Conservation (phyloP, 1,140 invertebrate species). For the Orussus abietinus region DNA sequence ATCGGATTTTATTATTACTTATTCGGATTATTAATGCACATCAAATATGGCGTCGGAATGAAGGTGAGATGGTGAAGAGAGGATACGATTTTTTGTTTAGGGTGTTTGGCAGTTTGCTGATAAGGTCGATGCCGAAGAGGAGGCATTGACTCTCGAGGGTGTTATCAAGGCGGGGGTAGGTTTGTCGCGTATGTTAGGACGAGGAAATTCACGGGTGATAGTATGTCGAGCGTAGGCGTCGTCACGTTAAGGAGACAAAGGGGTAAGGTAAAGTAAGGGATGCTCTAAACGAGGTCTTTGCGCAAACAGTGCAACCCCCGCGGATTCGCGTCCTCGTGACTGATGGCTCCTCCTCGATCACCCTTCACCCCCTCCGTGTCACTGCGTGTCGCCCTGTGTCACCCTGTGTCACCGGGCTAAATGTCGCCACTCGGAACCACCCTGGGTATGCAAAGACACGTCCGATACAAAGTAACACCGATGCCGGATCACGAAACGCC, state of each 20-base stretch:
- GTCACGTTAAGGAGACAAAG: slow-evolving; percentile 23
- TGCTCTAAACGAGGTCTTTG: slow-evolving; percentile 31
- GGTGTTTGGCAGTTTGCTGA: too few species aligned
- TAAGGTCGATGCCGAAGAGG: too few species aligned
- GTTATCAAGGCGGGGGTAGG: too few species aligned
- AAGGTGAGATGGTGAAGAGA: too few species aligned
- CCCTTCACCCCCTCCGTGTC: slow-evolving; percentile 7
- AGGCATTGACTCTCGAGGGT: too few species aligned
- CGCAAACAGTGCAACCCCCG: slow-evolving; percentile 33
- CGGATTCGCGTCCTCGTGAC: slow-evolving; percentile 38
- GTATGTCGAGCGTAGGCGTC: slow-evolving; percentile 16
- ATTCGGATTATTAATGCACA: too few species aligned
- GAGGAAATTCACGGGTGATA: too few species aligned
- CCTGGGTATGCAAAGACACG: slow-evolving; percentile 42
- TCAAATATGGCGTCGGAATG: too few species aligned
- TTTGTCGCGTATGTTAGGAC: too few species aligned
- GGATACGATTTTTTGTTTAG: too few species aligned
- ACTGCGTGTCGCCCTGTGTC: neutral
- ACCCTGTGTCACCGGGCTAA: slow-evolving; percentile 7
- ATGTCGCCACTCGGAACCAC: slow-evolving; percentile 23
- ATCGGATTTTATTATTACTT: too few species aligned
- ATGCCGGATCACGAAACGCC: slow-evolving; percentile 23
- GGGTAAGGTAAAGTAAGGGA: slow-evolving; percentile 16
- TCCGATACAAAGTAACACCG: slow-evolving; percentile 40
- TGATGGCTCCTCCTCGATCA: slow-evolving; percentile 49